phyloP scores from a whole-genome alignment of 2,888 invertebrate species.

The Invenusta paracnida region DNA sequence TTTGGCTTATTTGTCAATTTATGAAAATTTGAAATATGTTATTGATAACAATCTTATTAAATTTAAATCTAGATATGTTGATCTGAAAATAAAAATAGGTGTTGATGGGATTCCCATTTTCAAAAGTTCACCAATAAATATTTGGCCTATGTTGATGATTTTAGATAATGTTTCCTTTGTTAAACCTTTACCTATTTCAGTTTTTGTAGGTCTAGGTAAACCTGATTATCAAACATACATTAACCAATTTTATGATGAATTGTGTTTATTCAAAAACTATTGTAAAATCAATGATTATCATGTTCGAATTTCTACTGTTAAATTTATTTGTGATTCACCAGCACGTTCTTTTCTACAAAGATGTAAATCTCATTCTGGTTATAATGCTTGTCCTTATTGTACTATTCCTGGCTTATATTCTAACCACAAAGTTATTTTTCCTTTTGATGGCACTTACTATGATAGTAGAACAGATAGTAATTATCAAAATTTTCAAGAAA shows the following conservation, averaged over 20 bases:
- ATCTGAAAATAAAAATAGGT: constrained; percentile 7
- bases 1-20: constrained; percentile 34
- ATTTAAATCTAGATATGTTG: not conserved
- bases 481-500: not conserved
- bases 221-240: constrained; percentile 40
- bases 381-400: constrained; percentile 42
- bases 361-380: constrained; percentile 43
- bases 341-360: constrained; percentile 44
- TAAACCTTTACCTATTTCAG: constrained; percentile 37
- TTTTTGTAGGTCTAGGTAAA: constrained; percentile 41
- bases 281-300: not conserved
- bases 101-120: constrained; percentile 44
- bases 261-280: not conserved
- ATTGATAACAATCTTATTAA: not conserved
- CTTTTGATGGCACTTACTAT: constrained; percentile 27
- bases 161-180: not conserved
- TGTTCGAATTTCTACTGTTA: not conserved
- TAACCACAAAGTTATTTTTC: not conserved
- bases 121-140: constrained; percentile 36
- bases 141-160: constrained; percentile 42
- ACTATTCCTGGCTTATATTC: constrained; percentile 14
- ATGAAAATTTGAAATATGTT: not conserved
- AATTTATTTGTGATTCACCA: constrained; percentile 46
- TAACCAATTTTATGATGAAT: constrained; percentile 35
- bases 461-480: not conserved